phyloP scores from a whole-genome alignment of 2,113 vertebrate genomes.

The Pterocles gutturalis region DNA sequence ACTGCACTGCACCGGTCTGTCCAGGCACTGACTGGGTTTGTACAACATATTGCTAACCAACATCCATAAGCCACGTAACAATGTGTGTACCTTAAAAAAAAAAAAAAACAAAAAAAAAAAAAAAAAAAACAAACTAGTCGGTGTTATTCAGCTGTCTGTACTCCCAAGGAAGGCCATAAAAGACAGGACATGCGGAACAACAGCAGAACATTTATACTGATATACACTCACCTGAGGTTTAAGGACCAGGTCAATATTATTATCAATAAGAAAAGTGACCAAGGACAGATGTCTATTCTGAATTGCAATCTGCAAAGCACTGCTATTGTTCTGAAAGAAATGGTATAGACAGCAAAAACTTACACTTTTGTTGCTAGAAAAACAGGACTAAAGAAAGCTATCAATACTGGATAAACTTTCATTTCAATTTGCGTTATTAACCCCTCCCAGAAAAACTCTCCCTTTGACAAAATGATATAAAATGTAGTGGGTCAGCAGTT shows the following conservation, averaged over 20 bases:
- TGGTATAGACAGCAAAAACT: neutral
- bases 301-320: conserved; percentile 80
- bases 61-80: neutral
- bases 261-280: conserved; percentile 81
- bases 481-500: neutral
- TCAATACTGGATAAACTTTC: neutral
- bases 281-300: conserved; percentile 80
- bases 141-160: neutral
- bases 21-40: neutral
- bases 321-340: conserved; percentile 76
- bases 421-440: neutral
- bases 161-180: neutral
- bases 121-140: neutral
- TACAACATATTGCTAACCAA: neutral
- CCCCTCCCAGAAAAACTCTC: neutral
- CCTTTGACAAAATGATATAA: neutral
- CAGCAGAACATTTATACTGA: neutral
- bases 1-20: too few relatives aligned
- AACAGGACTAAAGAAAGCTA: neutral
- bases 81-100: neutral
- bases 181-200: neutral
- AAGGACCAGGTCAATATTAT: conserved; percentile 73
- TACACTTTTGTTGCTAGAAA: neutral
- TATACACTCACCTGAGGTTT: conserved; percentile 78
- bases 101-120: neutral